Conservation (phyloP, 2,888 invertebrate genomes). For the Tetranychus piercei region DNA sequence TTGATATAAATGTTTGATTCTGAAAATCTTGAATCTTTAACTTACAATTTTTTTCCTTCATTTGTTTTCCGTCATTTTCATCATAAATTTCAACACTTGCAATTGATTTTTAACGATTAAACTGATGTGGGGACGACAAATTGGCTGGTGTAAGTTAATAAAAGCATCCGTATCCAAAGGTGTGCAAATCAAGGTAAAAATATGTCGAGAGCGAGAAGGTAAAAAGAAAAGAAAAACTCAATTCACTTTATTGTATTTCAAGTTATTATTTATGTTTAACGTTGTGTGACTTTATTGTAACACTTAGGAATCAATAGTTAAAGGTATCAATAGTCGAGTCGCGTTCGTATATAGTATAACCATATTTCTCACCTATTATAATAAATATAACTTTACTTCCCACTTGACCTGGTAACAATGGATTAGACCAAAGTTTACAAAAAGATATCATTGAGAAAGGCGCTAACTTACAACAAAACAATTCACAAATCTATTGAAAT, state of each 20-base stretch:
- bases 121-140: too few relatives aligned
- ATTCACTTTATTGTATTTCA: neutral
- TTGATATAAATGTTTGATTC: too few relatives aligned
- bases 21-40: too few relatives aligned
- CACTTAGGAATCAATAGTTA: neutral
- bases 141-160: too few relatives aligned
- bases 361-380: neutral
- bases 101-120: too few relatives aligned
- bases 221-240: too few relatives aligned
- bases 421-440: neutral
- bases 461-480: neutral
- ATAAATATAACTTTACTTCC: neutral
- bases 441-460: neutral
- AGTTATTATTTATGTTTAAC: neutral
- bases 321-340: neutral
- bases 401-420: neutral
- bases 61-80: too few relatives aligned
- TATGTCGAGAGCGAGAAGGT: too few relatives aligned
- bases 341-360: neutral
- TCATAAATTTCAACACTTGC: too few relatives aligned
- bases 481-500: neutral
- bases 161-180: too few relatives aligned
- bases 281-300: constrained; percentile 1
- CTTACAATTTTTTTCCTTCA: too few relatives aligned
- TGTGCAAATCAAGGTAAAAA: too few relatives aligned